These are phyloP conservation scores for Apocrypta bakeri DNA, from an alignment of 1,140 invertebrate genomes.

Conservation along the genomic window DNA sequence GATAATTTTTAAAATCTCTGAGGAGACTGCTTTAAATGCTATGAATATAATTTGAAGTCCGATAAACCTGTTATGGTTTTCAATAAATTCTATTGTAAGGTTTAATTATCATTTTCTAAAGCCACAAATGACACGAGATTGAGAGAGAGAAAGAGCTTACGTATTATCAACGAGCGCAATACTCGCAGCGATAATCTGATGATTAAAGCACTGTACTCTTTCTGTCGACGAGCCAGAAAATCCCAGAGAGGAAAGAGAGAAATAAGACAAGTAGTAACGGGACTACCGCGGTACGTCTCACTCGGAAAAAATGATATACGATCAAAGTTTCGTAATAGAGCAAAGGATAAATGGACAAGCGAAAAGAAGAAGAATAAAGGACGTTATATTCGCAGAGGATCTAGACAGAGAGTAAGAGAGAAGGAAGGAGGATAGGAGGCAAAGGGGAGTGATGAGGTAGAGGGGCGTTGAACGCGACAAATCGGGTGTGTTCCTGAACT, in stretches of 20 bases:
- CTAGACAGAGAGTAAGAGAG: background rate
- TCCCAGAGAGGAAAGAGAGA: background rate
- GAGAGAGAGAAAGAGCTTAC: background rate
- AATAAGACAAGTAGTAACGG: constrained; percentile 11
- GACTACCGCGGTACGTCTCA: background rate
- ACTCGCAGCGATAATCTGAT: constrained; percentile 23
- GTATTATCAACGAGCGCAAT: constrained; percentile 1
- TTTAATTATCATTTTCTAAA: constrained; percentile 25
- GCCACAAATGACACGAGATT: no score
- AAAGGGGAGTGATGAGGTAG: no score
- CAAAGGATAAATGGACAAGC: constrained; percentile 13
- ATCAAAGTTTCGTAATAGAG: constrained; percentile 27
- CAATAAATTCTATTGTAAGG: constrained; percentile 2
- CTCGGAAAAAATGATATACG: constrained; percentile 10
- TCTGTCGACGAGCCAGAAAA: background rate
- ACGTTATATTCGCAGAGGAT: background rate
- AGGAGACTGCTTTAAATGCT: background rate
- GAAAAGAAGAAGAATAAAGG: background rate
- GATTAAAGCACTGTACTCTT: background rate
- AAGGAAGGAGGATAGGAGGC: background rate
- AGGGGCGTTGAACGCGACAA: background rate
- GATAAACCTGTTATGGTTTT: background rate
- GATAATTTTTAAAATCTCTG: no score
- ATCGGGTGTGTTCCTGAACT: constrained; percentile 34
- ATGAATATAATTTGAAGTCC: constrained; percentile 32